Base-by-base conservation (phyloP, 1,140 invertebrate genomes). In the Macrobrachium rosenbergii region DNA sequence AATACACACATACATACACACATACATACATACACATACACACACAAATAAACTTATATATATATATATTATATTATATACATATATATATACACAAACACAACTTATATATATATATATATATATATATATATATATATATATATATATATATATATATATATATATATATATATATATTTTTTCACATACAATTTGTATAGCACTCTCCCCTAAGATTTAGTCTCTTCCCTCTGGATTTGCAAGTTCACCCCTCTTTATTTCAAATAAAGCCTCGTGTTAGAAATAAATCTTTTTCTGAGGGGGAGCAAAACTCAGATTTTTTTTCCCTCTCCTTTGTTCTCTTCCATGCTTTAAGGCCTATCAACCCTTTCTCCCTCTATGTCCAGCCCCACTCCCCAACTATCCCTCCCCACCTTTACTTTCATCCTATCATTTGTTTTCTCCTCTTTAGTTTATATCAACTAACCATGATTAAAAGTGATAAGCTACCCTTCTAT, bases 111-210 rank as follows among this genome's bases (percentile, higher is more conserved):
- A 69, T 23, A 69, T 69, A 69, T n/a, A 21, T 69, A 69, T 21
- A 10, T 69, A 69, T 23, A 69, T 69, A 23, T 69, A 21, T 23
- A 69, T n/a, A 69, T 69, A 69, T 69, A 69, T 23, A 72, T 23
- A 72, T 23, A 72, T 23, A 72, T 23, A 72, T 72, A 72, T 21
- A 23, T 72, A 23, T 72, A 72, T 72, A 72, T 72, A 72, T 23
- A 72, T 72, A 72, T 72, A 72, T 72, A 72, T 72, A 72, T 28
- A 72, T 72, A 72, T 72, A 72, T 72, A 72, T 28, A 28, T 28
- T 7, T 67, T 11, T 28, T 8, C 64, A 67, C 0, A 28, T 5
- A 28, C 64, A n/a, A 67, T 8, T 21, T n/a, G 64, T 21, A 67
- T n/a, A 67, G 23, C 23, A 28, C 16, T 5, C 10, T 5, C 64